Conservation (phyloP, 2,888 invertebrate species). For the Protula sp. region DNA sequence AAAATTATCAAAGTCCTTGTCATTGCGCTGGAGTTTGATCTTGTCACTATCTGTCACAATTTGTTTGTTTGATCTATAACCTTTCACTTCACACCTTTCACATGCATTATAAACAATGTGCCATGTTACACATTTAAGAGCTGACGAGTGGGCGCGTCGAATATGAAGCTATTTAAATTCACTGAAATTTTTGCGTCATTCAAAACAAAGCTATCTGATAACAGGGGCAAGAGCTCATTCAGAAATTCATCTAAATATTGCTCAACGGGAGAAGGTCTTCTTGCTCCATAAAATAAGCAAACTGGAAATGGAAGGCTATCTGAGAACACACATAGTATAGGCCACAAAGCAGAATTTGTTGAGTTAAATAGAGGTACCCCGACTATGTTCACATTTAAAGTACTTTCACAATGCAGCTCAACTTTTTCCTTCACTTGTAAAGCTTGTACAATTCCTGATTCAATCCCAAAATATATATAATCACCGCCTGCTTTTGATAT, state of each 20-base stretch:
- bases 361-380: slow-evolving; percentile 15
- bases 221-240: not conserved
- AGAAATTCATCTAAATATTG: slow-evolving; percentile 7
- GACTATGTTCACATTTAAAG: slow-evolving; percentile 7
- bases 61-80: not conserved
- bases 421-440: not conserved
- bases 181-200: not conserved
- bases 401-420: not conserved
- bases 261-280: not conserved
- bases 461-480: slow-evolving; percentile 8
- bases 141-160: slow-evolving; percentile 5
- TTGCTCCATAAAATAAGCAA: slow-evolving; percentile 1
- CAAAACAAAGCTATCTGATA: not conserved
- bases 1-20: slow-evolving; percentile 20
- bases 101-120: slow-evolving; percentile 2
- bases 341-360: slow-evolving; percentile 7
- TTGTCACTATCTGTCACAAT: not conserved
- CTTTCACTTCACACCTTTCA: slow-evolving; percentile 6
- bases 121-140: slow-evolving; percentile 3
- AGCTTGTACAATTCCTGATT: not conserved
- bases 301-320: slow-evolving; percentile 1
- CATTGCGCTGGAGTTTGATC: slow-evolving; percentile 12
- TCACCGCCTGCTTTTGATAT: too few species aligned
- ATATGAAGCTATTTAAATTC: not conserved
- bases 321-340: slow-evolving; percentile 4